Conservation (phyloP, 2,797 vertebrate genomes). For the Scyliorhinus canicula region DNA sequence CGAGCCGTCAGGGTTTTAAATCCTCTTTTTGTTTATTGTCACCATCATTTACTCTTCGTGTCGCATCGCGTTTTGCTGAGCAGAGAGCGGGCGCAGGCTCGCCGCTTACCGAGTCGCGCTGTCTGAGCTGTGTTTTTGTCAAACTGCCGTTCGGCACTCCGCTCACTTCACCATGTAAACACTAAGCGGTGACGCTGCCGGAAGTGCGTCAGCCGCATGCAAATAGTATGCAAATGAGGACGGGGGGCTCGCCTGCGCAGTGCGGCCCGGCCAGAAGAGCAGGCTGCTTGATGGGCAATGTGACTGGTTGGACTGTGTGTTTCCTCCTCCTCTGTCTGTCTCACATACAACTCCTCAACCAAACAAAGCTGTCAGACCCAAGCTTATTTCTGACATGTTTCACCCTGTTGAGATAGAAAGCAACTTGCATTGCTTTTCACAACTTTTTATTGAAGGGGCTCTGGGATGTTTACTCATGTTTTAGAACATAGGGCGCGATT, state of each 20-base stretch:
- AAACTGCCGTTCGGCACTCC: constrained; percentile 16
- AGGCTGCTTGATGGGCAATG: neutral
- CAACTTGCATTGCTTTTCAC: neutral
- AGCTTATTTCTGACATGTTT: neutral
- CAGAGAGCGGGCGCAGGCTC: neutral
- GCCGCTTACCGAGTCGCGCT: constrained; percentile 5
- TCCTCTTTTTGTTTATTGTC: too few relatives aligned
- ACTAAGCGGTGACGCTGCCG: neutral
- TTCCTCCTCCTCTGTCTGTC: too few relatives aligned
- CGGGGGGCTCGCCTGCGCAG: neutral
- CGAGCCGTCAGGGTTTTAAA: neutral
- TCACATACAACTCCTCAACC: neutral
- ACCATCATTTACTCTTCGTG: neutral
- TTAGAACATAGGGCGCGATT: too few relatives aligned
- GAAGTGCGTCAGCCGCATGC: constrained; percentile 21
- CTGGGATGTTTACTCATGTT: neutral
- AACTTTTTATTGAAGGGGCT: neutral
- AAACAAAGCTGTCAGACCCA: neutral
- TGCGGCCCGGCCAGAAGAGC: neutral
- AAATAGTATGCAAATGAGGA: neutral
- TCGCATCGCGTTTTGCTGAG: neutral
- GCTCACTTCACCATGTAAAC: constrained; percentile 33
- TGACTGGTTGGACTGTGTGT: neutral
- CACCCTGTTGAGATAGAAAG: neutral
- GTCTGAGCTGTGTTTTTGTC: neutral